These are phyloP conservation scores for Vicugna pacos DNA, from an alignment of 2,113 vertebrate species.

Conservation along the genomic window DNA sequence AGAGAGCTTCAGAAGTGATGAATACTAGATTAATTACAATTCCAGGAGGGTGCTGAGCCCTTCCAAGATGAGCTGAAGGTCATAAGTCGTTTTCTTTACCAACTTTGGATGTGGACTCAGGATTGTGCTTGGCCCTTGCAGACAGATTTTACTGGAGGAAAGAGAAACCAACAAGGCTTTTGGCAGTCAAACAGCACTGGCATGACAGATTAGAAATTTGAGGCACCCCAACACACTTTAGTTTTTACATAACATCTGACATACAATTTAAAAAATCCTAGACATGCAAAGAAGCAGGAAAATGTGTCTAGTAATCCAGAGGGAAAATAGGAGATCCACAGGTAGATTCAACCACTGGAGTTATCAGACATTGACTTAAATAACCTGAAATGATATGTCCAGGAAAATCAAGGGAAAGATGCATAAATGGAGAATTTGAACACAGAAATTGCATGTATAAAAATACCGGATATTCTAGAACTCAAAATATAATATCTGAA, in stretches of 20 bases:
- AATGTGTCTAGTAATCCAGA: background rate
- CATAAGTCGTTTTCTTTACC: background rate
- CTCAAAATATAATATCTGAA: background rate
- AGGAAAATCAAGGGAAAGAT: background rate
- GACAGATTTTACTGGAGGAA: background rate
- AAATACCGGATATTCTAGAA: background rate
- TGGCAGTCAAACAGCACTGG: background rate
- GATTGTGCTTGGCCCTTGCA: background rate
- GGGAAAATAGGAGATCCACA: background rate
- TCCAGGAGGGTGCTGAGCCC: background rate
- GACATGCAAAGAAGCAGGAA: background rate
- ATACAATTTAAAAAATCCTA: background rate
- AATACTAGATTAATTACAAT: slow-evolving; percentile 5
- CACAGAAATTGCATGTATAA: background rate
- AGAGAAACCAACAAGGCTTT: background rate
- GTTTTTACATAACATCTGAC: background rate
- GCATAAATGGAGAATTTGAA: background rate
- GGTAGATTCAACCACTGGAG: background rate
- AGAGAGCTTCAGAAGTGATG: background rate
- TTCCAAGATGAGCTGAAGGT: background rate
- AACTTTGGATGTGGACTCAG: background rate
- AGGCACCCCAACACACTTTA: background rate
- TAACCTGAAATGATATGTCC: background rate
- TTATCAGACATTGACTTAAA: background rate
- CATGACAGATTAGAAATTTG: background rate